Evolutionary conservation across 2,797 vertebrate species (phyloP).

Genomic region (Taeniopygia guttata): DNA sequence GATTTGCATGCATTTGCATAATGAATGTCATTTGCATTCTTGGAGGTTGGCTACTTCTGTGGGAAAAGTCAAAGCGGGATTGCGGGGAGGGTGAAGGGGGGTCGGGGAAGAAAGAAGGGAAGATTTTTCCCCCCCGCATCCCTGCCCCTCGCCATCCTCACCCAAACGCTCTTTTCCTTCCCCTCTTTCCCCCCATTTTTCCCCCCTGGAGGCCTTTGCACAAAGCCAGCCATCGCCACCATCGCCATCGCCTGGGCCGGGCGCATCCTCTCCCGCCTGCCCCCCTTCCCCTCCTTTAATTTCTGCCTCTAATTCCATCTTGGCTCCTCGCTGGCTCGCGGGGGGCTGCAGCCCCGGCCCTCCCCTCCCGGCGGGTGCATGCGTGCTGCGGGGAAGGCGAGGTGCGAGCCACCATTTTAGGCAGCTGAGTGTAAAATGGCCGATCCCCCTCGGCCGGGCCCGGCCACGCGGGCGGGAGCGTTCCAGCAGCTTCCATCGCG

Average conservation of each 20-base stretch:
- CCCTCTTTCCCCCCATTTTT: not conserved
- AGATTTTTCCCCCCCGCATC: constrained; percentile 28
- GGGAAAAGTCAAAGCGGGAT: constrained; percentile 88
- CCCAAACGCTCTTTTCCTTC: not conserved
- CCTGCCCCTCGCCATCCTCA: not conserved
- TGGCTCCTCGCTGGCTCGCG: constrained; percentile 26
- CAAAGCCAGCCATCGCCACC: constrained; percentile 1
- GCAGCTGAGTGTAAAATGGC: constrained; percentile 68
- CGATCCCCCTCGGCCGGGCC: not conserved
- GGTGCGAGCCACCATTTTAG: constrained; percentile 73
- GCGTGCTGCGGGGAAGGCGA: not conserved
- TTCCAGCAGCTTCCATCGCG: accelerated
- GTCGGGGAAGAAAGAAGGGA: constrained; percentile 67
- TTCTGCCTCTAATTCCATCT: constrained; percentile 63
- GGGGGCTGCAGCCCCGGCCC: constrained; percentile 2
- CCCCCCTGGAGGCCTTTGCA: not conserved
- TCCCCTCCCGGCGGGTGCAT: not conserved
- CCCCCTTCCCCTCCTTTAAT: constrained; percentile 26
- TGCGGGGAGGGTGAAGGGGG: constrained; percentile 59
- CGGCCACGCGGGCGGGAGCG: not conserved
- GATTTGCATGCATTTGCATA: constrained; percentile 99
- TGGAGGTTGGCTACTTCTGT: constrained; percentile 92
- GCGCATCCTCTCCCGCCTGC: constrained; percentile 4
- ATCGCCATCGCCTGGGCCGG: not conserved
- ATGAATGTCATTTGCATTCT: constrained; percentile 99